Evolutionary conservation across 2,888 invertebrate genomes (phyloP), one percentile per base, ranked within the genome.

Genomic region (Endotricha flammealis): DNA sequence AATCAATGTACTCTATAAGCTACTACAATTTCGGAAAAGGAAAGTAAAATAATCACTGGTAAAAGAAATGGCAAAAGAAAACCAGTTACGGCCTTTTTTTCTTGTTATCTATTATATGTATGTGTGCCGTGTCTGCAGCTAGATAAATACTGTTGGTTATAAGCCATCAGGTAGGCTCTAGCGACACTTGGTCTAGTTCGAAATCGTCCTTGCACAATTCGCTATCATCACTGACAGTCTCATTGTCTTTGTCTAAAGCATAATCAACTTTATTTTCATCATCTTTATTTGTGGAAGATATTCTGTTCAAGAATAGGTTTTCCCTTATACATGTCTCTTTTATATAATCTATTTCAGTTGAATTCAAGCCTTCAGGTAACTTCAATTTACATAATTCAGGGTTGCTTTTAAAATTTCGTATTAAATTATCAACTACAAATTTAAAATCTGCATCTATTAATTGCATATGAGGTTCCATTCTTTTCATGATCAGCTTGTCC

Each of bases 291-390:
- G n/a, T n/a, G n/a, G n/a, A n/a, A n/a, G n/a, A n/a, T n/a, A n/a
- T n/a, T 49, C 63, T 64, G 44, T 60, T 78, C 17, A 86, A 73
- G 45, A 72, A 76, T n/a, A 89, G 61, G 39, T 88, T 88, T 41
- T 80, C 70, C 46, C 59, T 58, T 12, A 78, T 66, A 36, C 89
- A 89, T 17, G 73, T 74, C 39, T 76, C 58, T 51, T 72, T 80
- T 20, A 89, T 63, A 50, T 81, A 87, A 9, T 74, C 65, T 14
- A 83, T 64, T 65, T 90, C 90, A 20, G 64, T 61, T 1, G 60
- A 40, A 49, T 76, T 82, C 2, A 90, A 57, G 6, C 74, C 75
- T 28, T 65, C 62, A 1, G 90, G 90, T 25, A 91, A 57, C 10
- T 76, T 67, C 24, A 89, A 67, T 38, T 87, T 80, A 34, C 74